Evolutionary conservation across 2,113 vertebrate genomes (phyloP), one percentile per base, ranked within the genome.

Genomic region (Rhodinocichla rosea): DNA sequence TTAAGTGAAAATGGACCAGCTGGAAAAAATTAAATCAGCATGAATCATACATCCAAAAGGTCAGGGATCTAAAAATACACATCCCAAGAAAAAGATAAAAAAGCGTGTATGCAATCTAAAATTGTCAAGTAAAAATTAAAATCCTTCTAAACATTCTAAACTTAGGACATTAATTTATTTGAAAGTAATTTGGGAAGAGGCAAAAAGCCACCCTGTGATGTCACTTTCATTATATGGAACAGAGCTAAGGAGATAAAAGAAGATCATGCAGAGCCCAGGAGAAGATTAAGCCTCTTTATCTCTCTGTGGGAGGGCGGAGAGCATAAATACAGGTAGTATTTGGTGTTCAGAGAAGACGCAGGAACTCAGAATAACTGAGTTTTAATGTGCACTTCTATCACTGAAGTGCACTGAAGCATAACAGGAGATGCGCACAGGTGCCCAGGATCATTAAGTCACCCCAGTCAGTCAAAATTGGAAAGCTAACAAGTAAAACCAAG

Each of bases 21-120:
- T 98, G 96, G 97, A 93, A 97, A 96, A 97, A 96, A 96, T 89
- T 88, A 94, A 98, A 95, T 96, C 86, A 88, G 90, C 75, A 94
- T 98, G 97, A 98, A 94, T 98, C 97, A 98, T 65, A 70, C 73
- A 97, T 44, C 39, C 94, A 95, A 97, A 96, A 97, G 96, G 95
- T 97, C 96, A 97, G 86, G 49, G 73, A 93, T 97, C 97, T 98
- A 98, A 98, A 98, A 98, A 98, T 97, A 97, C 32, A 45, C 76
- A 91, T 87, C 87, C 86, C 77, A 82, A 97, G 79, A 96, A 96
- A 95, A 95, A 94, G 74, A 93, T 83, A 55, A 96, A 94, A 89
- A 96, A 83, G 20, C 69, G 77, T 94, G 45, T 84, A 79, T 83
- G 94, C 84, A 88, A 89, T 92, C 33, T 78, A 83, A 97, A 97